Evolutionary conservation across 2,888 invertebrate genomes (phyloP), one percentile per base, ranked within the genome.

Genomic region (Polydrusus cervinus): DNA sequence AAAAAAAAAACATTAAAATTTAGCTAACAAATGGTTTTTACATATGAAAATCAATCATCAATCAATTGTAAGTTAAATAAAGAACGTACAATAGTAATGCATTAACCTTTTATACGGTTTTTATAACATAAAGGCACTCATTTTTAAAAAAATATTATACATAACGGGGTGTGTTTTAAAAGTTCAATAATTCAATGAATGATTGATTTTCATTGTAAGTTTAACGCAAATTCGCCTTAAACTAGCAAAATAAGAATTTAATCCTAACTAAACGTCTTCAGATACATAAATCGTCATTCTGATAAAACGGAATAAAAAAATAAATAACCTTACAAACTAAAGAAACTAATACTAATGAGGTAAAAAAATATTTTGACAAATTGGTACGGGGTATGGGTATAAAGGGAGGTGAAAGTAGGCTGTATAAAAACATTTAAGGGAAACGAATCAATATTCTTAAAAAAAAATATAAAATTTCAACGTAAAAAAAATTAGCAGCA

Each of bases 321-420:
- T 70, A 70, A 70, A 70, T 70, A 61, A 70, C n/a, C 55, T 57
- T 70, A 60, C 20, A 25, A 55, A 40, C 43, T 57, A 68, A 68
- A 40, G 20, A 45, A 38, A 61, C 14, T 51, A 43, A 47, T 13
- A 3, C 70, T 70, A 70, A 70, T 70, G 70, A 70, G 70, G 70
- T 70, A 70, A 38, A 69, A 57, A 69, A 69, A 40, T 25, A 38
- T 34, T 51, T 13, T 66, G 16, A 34, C 40, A 20, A 66, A 55
- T 34, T 34, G 30, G 30, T 55, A 34, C 34, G 55, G 25, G 53
- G 25, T 43, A 43, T n/a, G n/a, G 43, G 25, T 25, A 25, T 25
- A 3, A 25, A 5, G 5, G n/a, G n/a, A n/a, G n/a, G n/a, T n/a
- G n/a, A n/a, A n/a, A n/a, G n/a, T n/a, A n/a, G n/a, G n/a, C n/a